These are phyloP conservation scores for Chelon auratus DNA, from an alignment of 2,797 vertebrate genomes.

Conservation along the genomic window DNA sequence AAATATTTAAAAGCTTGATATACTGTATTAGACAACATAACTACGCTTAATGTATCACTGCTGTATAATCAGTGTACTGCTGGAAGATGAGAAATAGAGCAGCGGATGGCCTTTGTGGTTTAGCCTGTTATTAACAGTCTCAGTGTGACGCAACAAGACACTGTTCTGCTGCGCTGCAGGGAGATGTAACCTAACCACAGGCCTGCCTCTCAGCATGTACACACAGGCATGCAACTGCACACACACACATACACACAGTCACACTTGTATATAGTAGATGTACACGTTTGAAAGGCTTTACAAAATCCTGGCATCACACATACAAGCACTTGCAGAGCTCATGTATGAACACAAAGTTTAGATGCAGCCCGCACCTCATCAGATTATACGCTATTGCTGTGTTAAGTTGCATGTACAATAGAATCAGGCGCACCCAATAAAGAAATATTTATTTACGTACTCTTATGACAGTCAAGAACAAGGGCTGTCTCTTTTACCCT, in stretches of 20 bases:
- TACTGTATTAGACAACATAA: slow-evolving; percentile 32
- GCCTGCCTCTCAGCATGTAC: slow-evolving; percentile 72
- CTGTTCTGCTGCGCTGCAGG: slow-evolving; percentile 77
- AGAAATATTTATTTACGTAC: slow-evolving; percentile 10
- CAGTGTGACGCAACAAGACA: slow-evolving; percentile 79
- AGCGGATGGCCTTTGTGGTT: slow-evolving; percentile 80
- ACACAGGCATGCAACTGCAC: slow-evolving; percentile 45
- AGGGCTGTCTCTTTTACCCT: slow-evolving; percentile 23
- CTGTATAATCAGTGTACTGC: slow-evolving; percentile 66
- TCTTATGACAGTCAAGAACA: slow-evolving; percentile 17
- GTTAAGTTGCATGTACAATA: slow-evolving; percentile 3
- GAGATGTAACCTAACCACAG: slow-evolving; percentile 83
- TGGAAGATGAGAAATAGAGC: slow-evolving; percentile 74
- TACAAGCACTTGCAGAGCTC: slow-evolving; percentile 17
- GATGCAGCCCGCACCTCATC: slow-evolving; percentile 19
- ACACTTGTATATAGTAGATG: slow-evolving; percentile 37
- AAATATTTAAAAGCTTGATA: slow-evolving; percentile 30
- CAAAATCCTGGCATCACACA: slow-evolving; percentile 26
- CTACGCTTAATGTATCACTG: slow-evolving; percentile 59
- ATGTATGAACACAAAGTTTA: slow-evolving; percentile 17
- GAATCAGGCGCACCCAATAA: slow-evolving; percentile 6
- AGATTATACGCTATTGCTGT: neutral
- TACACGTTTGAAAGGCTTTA: slow-evolving; percentile 45
- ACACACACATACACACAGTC: slow-evolving; percentile 17
- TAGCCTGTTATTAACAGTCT: slow-evolving; percentile 82